Evolutionary conservation across 2,113 vertebrate species (phyloP), one percentile per base, ranked within the genome.

Genomic region (Accipiter virgatus): DNA sequence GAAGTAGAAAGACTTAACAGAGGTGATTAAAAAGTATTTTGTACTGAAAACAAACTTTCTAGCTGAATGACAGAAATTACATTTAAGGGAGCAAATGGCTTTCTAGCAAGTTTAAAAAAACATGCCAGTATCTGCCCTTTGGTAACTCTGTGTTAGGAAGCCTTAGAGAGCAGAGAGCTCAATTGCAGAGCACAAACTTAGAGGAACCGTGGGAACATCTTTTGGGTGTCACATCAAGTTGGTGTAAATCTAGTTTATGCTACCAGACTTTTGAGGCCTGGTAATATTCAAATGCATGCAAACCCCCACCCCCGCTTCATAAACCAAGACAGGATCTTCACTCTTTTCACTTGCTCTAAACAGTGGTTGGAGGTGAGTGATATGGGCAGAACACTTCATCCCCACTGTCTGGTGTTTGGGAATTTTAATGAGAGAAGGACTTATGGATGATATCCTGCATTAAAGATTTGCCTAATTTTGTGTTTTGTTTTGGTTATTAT

Each of bases 11-110:
- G 89, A 75, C 84, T 88, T 90, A 91, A 95, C 50, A 88, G 79
- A 86, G 63, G 93, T 86, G 94, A 96, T 97, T 97, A 95, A 93
- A 91, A 95, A 90, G 84, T 87, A 81, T 91, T 96, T 96, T 81
- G 74, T 63, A 80, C 59, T 83, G 55, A 90, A 96, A 92, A 55
- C 71, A 96, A 96, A 93, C 71, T 82, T 95, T 81, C 87, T 90
- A 91, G 84, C 58, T 90, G 93, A 95, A 88, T 63, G 63, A 91
- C 72, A 93, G 47, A 50, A 83, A 77, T 90, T 82, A 40, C 38
- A 71, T 90, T 77, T 62, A 93, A 77, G 50, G 52, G 68, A 90
- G 21, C 23, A 95, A 95, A 81, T 73, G 27, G 11, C 70, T 95
- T 95, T 96, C 70, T 91, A 85, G 78, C 31, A 66, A 91, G 81